These are phyloP conservation scores for Tragopan temminckii DNA, from an alignment of 2,797 vertebrate genomes.

Conservation along the genomic window DNA sequence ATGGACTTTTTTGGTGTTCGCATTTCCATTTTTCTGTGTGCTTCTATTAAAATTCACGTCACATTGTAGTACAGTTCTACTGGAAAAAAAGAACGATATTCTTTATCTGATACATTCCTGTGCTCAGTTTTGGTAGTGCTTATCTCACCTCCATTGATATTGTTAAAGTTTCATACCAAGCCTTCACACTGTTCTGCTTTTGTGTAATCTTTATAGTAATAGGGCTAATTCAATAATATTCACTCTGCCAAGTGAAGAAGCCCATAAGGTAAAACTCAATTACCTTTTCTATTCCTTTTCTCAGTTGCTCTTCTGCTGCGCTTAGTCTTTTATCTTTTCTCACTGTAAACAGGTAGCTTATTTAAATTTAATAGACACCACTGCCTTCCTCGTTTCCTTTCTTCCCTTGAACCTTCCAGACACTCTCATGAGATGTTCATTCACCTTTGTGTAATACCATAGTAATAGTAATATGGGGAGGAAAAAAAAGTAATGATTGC, in stretches of 20 bases:
- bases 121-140: constrained; percentile 61
- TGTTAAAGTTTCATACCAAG: constrained; percentile 71
- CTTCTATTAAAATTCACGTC: constrained; percentile 78
- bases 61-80: constrained; percentile 45
- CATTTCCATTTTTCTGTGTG: constrained; percentile 37
- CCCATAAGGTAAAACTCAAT: constrained; percentile 70
- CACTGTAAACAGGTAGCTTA: constrained; percentile 72
- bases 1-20: neutral
- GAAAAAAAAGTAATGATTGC: constrained; percentile 66
- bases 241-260: constrained; percentile 55
- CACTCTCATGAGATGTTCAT: constrained; percentile 62
- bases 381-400: neutral
- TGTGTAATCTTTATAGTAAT: constrained; percentile 73
- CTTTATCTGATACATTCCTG: constrained; percentile 66
- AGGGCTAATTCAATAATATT: constrained; percentile 77
- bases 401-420: constrained; percentile 61
- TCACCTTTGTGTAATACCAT: constrained; percentile 54
- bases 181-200: constrained; percentile 74
- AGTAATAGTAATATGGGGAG: constrained; percentile 32
- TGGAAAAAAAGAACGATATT: neutral
- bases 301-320: constrained; percentile 51
- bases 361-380: constrained; percentile 65
- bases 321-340: constrained; percentile 72
- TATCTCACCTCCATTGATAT: constrained; percentile 63
- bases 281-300: constrained; percentile 70